phyloP scores from a whole-genome alignment of 2,888 invertebrate species.

The Zygaena filipendulae region DNA sequence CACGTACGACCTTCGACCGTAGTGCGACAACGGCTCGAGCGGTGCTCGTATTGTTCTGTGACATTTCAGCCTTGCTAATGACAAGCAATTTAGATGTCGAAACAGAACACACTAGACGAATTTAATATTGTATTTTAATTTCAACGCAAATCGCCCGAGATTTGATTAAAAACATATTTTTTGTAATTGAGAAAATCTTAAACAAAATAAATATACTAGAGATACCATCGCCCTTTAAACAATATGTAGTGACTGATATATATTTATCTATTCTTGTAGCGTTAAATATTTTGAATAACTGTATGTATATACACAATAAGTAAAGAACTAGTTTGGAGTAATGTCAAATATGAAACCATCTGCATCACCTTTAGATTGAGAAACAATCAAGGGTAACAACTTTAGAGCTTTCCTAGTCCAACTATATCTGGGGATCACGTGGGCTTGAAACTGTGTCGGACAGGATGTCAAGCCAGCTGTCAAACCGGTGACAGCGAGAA shows the following conservation, averaged over 20 bases:
- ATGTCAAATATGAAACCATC: too few relatives aligned
- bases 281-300: too few relatives aligned
- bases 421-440: slow-evolving; percentile 40
- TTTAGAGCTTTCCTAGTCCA: slow-evolving; percentile 19
- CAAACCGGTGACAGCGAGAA: slow-evolving; percentile 28
- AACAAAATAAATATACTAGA: too few relatives aligned
- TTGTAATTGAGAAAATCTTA: too few relatives aligned
- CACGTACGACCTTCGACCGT: slow-evolving; percentile 58
- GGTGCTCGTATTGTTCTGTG: slow-evolving; percentile 60
- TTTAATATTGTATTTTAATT: slow-evolving; percentile 52
- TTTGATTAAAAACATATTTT: too few relatives aligned
- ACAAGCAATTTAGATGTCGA: slow-evolving; percentile 63
- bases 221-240: too few relatives aligned
- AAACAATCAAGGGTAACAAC: slow-evolving; percentile 16
- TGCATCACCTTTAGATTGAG: slow-evolving; percentile 7
- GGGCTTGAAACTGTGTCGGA: slow-evolving; percentile 23
- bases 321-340: too few relatives aligned
- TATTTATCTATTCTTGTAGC: too few relatives aligned
- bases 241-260: too few relatives aligned
- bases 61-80: slow-evolving; percentile 65
- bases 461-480: slow-evolving; percentile 34
- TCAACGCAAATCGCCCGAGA: slow-evolving; percentile 29
- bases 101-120: slow-evolving; percentile 48
- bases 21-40: slow-evolving; percentile 35
- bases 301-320: too few relatives aligned